phyloP scores from a whole-genome alignment of 2,797 vertebrate genomes.

The Syndactyla subalaris region DNA sequence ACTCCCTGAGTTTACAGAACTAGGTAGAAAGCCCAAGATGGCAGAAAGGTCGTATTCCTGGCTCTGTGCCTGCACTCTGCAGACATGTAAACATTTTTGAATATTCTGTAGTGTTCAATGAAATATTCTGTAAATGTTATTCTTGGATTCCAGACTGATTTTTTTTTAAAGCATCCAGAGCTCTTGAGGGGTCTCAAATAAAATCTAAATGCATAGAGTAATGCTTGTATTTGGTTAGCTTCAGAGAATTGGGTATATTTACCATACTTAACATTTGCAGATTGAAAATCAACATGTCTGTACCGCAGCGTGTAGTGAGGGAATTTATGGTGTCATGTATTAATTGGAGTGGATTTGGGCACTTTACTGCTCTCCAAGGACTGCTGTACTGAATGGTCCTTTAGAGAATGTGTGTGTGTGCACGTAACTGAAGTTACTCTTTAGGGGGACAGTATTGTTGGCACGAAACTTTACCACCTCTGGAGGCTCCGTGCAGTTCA shows the following conservation, averaged over 20 bases:
- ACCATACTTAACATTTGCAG: conserved; percentile 59
- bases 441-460: not conserved
- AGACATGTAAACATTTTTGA: conserved; percentile 48
- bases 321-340: conserved; percentile 60
- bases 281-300: conserved; percentile 64
- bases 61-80: conserved; percentile 25
- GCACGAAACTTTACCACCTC: not conserved
- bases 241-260: conserved; percentile 63
- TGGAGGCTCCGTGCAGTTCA: not conserved
- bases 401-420: not conserved
- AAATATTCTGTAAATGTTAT: conserved; percentile 65
- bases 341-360: conserved; percentile 64
- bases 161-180: conserved; percentile 45
- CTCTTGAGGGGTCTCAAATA: conserved; percentile 59
- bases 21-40: not conserved
- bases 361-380: conserved; percentile 51
- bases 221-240: conserved; percentile 63
- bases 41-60: conserved; percentile 33
- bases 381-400: conserved; percentile 33
- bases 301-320: conserved; percentile 14
- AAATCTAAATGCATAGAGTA: conserved; percentile 47
- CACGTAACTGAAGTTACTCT: conserved; percentile 23
- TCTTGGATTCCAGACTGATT: conserved; percentile 43
- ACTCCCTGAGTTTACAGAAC: not conserved
- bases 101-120: conserved; percentile 28